These are phyloP conservation scores for Chloroclysta siterata DNA, from an alignment of 2,888 invertebrate genomes.

Conservation along the genomic window DNA sequence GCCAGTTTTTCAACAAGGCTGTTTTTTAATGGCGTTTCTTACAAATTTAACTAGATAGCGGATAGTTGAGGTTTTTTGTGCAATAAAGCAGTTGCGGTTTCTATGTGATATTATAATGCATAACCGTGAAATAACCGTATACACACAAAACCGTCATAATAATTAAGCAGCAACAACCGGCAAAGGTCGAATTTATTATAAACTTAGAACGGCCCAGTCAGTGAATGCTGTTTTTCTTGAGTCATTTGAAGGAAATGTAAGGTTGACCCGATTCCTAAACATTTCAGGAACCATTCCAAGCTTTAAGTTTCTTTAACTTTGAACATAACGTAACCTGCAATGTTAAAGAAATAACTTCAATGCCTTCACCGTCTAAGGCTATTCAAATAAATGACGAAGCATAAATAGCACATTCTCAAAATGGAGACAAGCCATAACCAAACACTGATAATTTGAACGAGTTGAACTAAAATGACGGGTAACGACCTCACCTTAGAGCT, in stretches of 20 bases:
- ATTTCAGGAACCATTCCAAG: slow-evolving; percentile 48
- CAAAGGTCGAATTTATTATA: slow-evolving; percentile 42
- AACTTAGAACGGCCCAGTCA: slow-evolving; percentile 30
- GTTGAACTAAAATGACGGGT: slow-evolving; percentile 37
- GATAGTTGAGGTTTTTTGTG: slow-evolving; percentile 48
- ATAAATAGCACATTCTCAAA: slow-evolving; percentile 35
- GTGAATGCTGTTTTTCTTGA: slow-evolving; percentile 40
- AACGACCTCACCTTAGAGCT: slow-evolving; percentile 36
- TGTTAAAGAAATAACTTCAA: not conserved
- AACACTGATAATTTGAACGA: slow-evolving; percentile 32
- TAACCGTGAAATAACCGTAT: slow-evolving; percentile 53
- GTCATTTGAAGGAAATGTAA: slow-evolving; percentile 39
- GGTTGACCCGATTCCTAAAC: slow-evolving; percentile 40
- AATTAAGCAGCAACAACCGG: slow-evolving; percentile 39
- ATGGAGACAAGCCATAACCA: slow-evolving; percentile 26
- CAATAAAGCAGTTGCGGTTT: slow-evolving; percentile 30
- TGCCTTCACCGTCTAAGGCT: slow-evolving; percentile 4
- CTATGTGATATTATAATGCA: slow-evolving; percentile 40
- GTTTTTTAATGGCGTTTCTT: slow-evolving; percentile 45
- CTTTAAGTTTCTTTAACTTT: not conserved
- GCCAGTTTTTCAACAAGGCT: slow-evolving; percentile 42
- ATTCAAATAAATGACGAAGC: slow-evolving; percentile 17
- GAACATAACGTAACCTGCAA: slow-evolving; percentile 32
- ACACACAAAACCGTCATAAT: slow-evolving; percentile 50
- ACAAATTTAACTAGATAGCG: slow-evolving; percentile 47